Conservation (phyloP, 2,113 vertebrate species). For the Corapipo altera region DNA sequence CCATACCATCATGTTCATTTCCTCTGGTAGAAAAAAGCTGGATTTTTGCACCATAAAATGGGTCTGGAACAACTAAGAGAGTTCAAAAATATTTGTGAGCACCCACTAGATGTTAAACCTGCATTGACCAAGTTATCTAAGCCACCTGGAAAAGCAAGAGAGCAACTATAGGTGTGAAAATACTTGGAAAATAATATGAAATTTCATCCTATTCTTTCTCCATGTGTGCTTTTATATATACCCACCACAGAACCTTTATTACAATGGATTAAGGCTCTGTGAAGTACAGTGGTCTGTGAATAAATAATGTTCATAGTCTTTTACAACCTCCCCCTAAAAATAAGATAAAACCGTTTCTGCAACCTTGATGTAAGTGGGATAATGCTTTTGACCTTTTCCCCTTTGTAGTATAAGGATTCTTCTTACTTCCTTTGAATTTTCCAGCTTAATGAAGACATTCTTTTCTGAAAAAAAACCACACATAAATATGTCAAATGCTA, state of each 20-base stretch:
- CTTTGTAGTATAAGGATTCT: background rate
- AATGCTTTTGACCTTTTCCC: background rate
- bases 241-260: background rate
- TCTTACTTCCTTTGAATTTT: slow-evolving; percentile 1
- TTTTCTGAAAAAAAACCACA: slow-evolving; percentile 28
- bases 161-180: background rate
- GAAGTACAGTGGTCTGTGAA: background rate
- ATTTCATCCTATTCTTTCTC: background rate
- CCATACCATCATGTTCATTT: background rate
- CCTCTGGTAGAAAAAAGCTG: background rate
- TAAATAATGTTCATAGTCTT: background rate
- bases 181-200: background rate
- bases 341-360: background rate
- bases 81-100: background rate
- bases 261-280: background rate
- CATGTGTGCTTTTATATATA: background rate
- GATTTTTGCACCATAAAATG: background rate
- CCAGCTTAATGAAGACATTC: background rate
- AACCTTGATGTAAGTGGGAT: background rate
- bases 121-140: background rate
- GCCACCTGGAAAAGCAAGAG: background rate
- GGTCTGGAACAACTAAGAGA: background rate
- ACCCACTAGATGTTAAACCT: background rate
- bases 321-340: background rate
- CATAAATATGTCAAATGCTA: slow-evolving; percentile 49